phyloP scores from a whole-genome alignment of 2,888 invertebrate species.

The Amphipyra tragopoginis region DNA sequence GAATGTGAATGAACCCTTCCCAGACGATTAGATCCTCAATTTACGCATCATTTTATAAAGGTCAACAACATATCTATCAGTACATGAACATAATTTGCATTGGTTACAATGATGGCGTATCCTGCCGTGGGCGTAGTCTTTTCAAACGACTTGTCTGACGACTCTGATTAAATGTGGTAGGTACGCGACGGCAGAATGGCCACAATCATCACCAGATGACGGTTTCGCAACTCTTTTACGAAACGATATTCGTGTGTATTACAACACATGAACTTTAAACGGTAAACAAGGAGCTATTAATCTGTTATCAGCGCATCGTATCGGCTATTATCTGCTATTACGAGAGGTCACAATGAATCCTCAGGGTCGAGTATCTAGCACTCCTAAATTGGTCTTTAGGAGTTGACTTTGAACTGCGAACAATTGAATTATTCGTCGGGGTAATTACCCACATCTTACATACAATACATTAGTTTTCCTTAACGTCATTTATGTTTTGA shows the following conservation, averaged over 20 bases:
- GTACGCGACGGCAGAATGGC: not conserved
- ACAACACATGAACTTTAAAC: conserved; percentile 19
- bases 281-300: conserved; percentile 28
- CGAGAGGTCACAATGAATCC: conserved; percentile 14
- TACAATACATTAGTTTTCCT: no score
- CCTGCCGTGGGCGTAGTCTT: conserved; percentile 21
- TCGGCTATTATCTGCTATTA: conserved; percentile 31
- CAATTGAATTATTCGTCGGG: conserved; percentile 5
- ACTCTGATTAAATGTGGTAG: conserved; percentile 7
- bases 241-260: not conserved
- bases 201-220: not conserved
- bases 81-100: conserved; percentile 35
- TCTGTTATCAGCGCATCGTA: conserved; percentile 20
- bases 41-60: conserved; percentile 15
- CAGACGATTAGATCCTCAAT: no score
- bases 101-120: conserved; percentile 5
- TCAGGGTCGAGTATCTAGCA: conserved; percentile 18
- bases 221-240: conserved; percentile 27
- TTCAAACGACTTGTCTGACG: conserved; percentile 21
- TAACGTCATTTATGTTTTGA: no score
- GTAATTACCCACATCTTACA: not conserved
- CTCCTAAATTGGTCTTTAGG: conserved; percentile 28
- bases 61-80: conserved; percentile 5
- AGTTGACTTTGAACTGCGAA: conserved; percentile 11
- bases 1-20: no score